Evolutionary conservation across 1,140 invertebrate species (phyloP).

Genomic region (Scaptomyza graminum): DNA sequence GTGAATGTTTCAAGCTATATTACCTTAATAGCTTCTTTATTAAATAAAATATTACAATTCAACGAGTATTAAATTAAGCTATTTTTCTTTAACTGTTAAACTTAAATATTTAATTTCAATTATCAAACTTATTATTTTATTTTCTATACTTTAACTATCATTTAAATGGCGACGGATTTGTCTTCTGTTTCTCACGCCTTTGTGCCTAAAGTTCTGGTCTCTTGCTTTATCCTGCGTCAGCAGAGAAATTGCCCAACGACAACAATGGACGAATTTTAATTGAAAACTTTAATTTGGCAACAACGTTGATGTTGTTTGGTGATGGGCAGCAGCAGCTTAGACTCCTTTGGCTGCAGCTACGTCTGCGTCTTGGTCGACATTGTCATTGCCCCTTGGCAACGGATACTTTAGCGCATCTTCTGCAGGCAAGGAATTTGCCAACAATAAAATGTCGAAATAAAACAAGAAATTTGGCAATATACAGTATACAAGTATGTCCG

Average conservation of each 20-base stretch:
- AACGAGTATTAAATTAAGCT: too few species aligned
- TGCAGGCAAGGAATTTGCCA: slow-evolving; percentile 52
- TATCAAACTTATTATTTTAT: not conserved
- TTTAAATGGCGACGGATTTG: not conserved
- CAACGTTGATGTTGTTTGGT: slow-evolving; percentile 38
- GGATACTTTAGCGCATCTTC: slow-evolving; percentile 52
- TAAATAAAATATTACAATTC: too few species aligned
- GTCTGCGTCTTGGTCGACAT: slow-evolving; percentile 65
- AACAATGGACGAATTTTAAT: slow-evolving; percentile 77
- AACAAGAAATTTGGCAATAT: slow-evolving; percentile 67
- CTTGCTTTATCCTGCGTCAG: not conserved
- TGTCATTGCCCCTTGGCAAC: slow-evolving; percentile 78
- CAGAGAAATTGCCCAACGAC: slow-evolving; percentile 34
- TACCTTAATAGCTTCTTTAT: too few species aligned
- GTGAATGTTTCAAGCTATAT: too few species aligned
- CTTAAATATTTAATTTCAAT: too few species aligned
- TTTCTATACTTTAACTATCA: not conserved
- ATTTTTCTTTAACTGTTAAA: too few species aligned
- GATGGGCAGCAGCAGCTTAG: not conserved
- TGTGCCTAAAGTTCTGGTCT: not conserved
- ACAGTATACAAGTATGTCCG: not conserved
- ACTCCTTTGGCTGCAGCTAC: slow-evolving; percentile 8
- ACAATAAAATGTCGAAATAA: slow-evolving; percentile 76
- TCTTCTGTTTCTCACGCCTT: slow-evolving; percentile 8
- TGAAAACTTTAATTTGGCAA: slow-evolving; percentile 81